A percentile compares a stretch with the other conserved stretches of the same genome.
These are phyloP conservation scores for Orthosia gothica DNA, from an alignment of 2,888 invertebrate species.

Conservation along the genomic window DNA sequence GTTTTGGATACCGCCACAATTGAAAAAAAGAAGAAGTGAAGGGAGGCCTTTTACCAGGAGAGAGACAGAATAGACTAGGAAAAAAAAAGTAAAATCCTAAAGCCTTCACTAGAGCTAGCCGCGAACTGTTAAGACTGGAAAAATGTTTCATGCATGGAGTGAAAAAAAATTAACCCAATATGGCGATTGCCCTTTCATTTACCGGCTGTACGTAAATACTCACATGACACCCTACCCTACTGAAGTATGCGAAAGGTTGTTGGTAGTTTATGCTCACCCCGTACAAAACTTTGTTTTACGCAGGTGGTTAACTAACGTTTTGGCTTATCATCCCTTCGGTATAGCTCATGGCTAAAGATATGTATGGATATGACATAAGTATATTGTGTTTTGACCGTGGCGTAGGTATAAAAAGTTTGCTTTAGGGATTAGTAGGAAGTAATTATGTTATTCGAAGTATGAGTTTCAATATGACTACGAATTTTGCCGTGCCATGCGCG, in stretches of 20 bases:
- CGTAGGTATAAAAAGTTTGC: not conserved
- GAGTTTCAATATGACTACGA: not conserved
- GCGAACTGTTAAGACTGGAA: too few relatives aligned
- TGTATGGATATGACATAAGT: not conserved
- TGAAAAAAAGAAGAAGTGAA: not conserved
- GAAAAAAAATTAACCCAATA: not conserved
- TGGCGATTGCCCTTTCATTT: not conserved
- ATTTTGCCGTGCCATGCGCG: not conserved
- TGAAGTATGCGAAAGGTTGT: slow-evolving; percentile 27
- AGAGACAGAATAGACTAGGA: too few relatives aligned
- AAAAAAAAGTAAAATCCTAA: too few relatives aligned
- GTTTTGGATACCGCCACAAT: too few relatives aligned
- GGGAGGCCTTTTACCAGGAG: not conserved
- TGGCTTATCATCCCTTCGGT: slow-evolving; percentile 15
- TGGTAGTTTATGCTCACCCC: slow-evolving; percentile 37
- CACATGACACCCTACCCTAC: slow-evolving; percentile 4
- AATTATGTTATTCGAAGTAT: not conserved
- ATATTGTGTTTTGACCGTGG: slow-evolving; percentile 1
- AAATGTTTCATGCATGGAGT: not conserved
- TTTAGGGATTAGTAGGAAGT: not conserved
- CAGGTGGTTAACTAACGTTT: slow-evolving; percentile 16
- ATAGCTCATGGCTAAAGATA: not conserved
- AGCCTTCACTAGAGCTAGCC: too few relatives aligned
- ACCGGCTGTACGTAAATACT: not conserved
- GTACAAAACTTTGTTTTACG: slow-evolving; percentile 32